Conservation (phyloP, 1,140 invertebrate genomes). For the Adoxophyes honmai region DNA sequence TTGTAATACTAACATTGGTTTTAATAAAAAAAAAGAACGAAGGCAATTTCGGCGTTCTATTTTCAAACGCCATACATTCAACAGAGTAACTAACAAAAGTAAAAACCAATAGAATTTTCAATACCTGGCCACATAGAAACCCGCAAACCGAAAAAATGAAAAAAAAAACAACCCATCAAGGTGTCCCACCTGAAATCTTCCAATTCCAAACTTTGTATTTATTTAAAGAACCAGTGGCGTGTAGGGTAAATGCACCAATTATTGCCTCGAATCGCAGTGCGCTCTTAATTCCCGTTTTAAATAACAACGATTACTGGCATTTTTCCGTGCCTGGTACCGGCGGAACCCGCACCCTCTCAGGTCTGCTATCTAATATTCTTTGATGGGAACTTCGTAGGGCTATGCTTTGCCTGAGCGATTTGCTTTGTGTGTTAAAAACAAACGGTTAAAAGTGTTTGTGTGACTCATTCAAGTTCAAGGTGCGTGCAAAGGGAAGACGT, state of each 20-base stretch:
- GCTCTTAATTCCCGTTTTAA: slow-evolving; percentile 13
- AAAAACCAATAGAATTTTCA: no score
- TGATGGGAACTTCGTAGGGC: neutral
- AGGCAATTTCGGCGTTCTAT: no score
- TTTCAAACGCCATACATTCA: no score
- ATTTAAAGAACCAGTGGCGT: slow-evolving; percentile 5
- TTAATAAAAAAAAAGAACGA: no score
- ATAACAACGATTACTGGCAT: slow-evolving; percentile 14
- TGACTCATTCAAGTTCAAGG: neutral
- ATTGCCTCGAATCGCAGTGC: slow-evolving; percentile 5
- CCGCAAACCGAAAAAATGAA: no score
- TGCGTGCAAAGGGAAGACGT: no score
- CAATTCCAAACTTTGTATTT: slow-evolving; percentile 1
- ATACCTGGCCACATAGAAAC: no score
- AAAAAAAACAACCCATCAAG: no score
- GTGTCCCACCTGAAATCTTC: no score
- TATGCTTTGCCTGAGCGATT: neutral
- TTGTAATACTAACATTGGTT: no score
- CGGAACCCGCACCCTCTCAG: slow-evolving; percentile 3
- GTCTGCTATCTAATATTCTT: no score
- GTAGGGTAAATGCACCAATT: slow-evolving; percentile 14
- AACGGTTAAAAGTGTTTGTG: neutral
- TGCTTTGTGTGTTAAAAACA: slow-evolving; percentile 1
- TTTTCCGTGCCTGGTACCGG: slow-evolving; percentile 8
- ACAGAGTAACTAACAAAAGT: no score